Evolutionary conservation across 2,113 vertebrate genomes (phyloP).

Genomic region (Rallus limicola): DNA sequence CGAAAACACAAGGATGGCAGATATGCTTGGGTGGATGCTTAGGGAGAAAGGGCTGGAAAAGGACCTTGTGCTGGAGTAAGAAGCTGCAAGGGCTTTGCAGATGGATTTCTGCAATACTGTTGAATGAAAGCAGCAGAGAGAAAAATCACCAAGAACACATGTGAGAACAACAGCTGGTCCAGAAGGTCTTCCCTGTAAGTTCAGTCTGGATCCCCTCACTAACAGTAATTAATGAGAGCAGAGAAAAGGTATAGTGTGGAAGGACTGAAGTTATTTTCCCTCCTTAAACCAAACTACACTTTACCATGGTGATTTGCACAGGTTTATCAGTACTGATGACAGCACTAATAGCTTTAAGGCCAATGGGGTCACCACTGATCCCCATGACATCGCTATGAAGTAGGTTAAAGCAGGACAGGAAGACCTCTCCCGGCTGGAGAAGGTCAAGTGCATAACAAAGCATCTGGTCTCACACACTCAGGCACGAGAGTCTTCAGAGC

Average conservation of each 20-base stretch:
- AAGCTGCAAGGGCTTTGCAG: neutral
- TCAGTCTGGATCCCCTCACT: neutral
- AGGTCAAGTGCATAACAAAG: neutral
- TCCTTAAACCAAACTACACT: neutral
- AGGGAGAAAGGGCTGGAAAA: neutral
- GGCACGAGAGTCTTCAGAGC: neutral
- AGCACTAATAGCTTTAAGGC: neutral
- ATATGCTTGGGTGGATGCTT: neutral
- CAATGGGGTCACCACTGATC: neutral
- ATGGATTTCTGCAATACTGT: neutral
- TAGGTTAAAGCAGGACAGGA: neutral
- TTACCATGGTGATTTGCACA: neutral
- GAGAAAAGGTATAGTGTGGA: neutral
- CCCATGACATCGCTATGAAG: neutral
- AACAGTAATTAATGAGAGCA: fast-evolving
- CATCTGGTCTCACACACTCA: neutral
- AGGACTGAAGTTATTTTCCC: neutral
- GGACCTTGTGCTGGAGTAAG: fast-evolving
- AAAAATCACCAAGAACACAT: neutral
- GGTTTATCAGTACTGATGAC: neutral
- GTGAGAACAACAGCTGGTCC: neutral
- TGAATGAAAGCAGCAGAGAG: neutral
- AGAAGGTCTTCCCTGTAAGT: neutral
- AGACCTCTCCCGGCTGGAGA: neutral
- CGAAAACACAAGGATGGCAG: neutral